phyloP scores from a whole-genome alignment of 2,113 vertebrate genomes.

The Alligator mississippiensis region DNA sequence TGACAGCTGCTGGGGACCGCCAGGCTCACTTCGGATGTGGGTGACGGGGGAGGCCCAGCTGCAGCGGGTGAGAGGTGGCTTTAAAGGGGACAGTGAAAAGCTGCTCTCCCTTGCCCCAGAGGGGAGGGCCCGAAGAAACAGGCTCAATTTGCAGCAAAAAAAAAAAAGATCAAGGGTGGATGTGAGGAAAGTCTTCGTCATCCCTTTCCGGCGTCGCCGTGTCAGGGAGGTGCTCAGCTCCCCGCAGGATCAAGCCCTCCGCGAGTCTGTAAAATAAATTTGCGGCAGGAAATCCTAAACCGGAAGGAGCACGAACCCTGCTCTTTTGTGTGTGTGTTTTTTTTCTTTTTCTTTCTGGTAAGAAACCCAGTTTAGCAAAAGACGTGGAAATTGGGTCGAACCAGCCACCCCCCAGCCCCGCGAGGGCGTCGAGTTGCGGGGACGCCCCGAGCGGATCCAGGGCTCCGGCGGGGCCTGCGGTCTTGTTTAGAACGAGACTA shows the following conservation, averaged over 20 bases:
- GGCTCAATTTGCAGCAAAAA: no score
- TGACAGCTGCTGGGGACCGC: not conserved
- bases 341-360: not conserved
- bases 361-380: not conserved
- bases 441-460: not conserved
- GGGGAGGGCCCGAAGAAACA: no score
- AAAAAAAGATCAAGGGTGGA: no score
- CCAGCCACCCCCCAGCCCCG: fast-evolving
- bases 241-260: not conserved
- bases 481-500: slow-evolving; percentile 27
- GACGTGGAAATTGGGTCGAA: not conserved
- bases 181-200: not conserved
- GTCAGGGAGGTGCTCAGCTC: not conserved
- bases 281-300: slow-evolving; percentile 9
- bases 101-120: no score
- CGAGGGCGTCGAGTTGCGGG: slow-evolving; percentile 5
- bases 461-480: slow-evolving; percentile 3
- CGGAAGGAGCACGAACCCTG: not conserved
- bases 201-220: not conserved
- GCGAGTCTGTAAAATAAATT: not conserved
- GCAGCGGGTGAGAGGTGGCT: no score
- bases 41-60: no score
- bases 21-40: no score
- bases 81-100: no score
- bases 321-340: not conserved